These are phyloP conservation scores for Fringilla coelebs DNA, from an alignment of 2,797 vertebrate species.

Conservation along the genomic window DNA sequence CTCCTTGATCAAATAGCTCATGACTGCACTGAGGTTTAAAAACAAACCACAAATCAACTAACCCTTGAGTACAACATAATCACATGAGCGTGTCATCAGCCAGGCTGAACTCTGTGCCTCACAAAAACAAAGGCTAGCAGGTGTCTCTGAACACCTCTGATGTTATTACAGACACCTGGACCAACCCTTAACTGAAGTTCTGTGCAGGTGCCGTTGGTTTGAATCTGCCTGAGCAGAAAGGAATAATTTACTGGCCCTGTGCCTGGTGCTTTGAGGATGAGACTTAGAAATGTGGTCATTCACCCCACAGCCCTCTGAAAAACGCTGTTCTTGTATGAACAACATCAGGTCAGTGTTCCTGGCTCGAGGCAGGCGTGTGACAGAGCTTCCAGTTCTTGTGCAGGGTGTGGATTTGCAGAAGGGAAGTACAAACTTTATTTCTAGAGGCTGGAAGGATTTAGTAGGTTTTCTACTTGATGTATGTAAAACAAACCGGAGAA, in stretches of 20 bases:
- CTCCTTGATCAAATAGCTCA: neutral
- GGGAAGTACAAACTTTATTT: neutral
- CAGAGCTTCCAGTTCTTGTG: neutral
- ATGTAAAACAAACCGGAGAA: neutral
- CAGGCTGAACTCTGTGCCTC: neutral
- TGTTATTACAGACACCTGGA: neutral
- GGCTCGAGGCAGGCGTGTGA: neutral
- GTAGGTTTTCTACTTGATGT: neutral
- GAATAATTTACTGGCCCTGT: neutral
- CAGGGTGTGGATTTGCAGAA: neutral
- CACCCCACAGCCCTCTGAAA: neutral
- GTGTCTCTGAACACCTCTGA: neutral
- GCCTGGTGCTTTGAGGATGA: rapidly evolving
- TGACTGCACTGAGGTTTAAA: neutral
- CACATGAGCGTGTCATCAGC: neutral
- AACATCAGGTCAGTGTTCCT: neutral
- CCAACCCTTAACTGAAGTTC: neutral
- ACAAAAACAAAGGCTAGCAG: neutral
- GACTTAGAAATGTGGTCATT: neutral
- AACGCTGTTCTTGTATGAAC: neutral
- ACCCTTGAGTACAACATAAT: neutral
- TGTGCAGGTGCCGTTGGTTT: neutral
- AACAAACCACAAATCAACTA: neutral
- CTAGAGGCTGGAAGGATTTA: neutral
- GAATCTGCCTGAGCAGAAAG: neutral